Base-by-base conservation (phyloP, 92 coral and sea anemone genomes). In the Phymanthus crucifer region DNA sequence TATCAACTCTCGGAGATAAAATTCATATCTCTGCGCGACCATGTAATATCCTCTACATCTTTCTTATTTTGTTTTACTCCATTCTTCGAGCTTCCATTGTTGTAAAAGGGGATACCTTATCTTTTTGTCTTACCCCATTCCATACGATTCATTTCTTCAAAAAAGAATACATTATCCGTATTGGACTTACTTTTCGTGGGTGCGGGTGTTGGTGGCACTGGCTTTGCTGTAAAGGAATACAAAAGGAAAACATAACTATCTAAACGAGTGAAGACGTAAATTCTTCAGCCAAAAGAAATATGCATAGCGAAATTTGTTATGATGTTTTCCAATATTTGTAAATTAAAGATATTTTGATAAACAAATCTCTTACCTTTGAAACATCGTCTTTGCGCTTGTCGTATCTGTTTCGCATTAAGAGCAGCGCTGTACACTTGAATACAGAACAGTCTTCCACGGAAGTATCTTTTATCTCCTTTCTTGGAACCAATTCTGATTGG, bases 401-500 rank as follows among this genome's bases (percentile, higher is more conserved):
- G 76, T 31, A 89, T 89, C 76, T 86, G 90, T 47, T 65, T 83
- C 32, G 82, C 83, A 21, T 64, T 86, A 52, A 89, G 45, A 27
- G 88, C 90, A 75, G 57, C 78, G 52, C 93, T 89, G 67, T 89
- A 86, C 38, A 89, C 85, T 38, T 89, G 93, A 5, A 89, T 67
- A 70, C 93, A 89, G 66, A 87, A 86, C 29, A 89, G 66, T 48
- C 86, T 79, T 34, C 93, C 93, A 18, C 90, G 84, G 85, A 89
- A 89, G 70, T 84, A 88, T 34, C 90, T 69, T 61, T 79, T 43
- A 40, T 89, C 93, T 18, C 93, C 90, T 33, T 72, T 72, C 14
- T 90, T 48, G 2, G 84, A 85, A 69, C 93, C 93, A 77, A 89
- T 84, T 67, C 93, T 86, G 56, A 89, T 71, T n/a, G 90, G 90